Evolutionary conservation across 1,140 invertebrate species (phyloP).

Genomic region (Eciton burchellii): DNA sequence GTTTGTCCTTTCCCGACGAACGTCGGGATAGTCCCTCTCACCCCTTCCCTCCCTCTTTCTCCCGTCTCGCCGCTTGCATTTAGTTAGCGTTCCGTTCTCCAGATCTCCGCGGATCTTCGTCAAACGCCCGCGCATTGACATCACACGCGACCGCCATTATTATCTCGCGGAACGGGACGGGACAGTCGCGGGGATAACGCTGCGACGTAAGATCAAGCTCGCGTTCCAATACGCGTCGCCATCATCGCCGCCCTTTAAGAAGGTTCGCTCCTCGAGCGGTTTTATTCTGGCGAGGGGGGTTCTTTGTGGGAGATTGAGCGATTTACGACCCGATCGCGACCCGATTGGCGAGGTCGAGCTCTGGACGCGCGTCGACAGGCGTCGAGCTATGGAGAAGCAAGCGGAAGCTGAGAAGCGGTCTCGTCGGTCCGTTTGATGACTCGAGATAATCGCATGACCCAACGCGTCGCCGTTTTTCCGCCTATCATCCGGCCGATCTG

Average conservation of each 20-base stretch:
- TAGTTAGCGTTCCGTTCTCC: conserved; percentile 16
- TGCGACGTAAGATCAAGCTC: conserved; percentile 1
- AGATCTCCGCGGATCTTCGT: conserved; percentile 26
- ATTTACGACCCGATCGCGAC: background rate
- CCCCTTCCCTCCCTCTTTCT: too few species aligned
- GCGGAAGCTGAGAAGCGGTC: too few species aligned
- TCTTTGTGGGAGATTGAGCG: background rate
- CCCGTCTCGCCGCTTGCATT: conserved; percentile 12
- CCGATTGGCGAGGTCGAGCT: too few species aligned
- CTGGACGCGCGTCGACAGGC: too few species aligned
- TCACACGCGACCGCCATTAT: conserved; percentile 38
- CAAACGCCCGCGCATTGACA: conserved; percentile 6
- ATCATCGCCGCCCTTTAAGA: background rate
- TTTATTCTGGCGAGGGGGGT: conserved; percentile 20
- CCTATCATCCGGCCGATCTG: too few species aligned
- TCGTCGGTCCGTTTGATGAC: too few species aligned
- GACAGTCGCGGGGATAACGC: conserved; percentile 6
- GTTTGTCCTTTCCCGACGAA: conserved; percentile 41
- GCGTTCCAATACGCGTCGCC: conserved; percentile 4
- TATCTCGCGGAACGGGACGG: background rate
- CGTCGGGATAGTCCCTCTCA: too few species aligned
- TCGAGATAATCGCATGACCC: too few species aligned
- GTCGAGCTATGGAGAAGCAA: too few species aligned
- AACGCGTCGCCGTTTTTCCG: too few species aligned
- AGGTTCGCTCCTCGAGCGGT: background rate